Base-by-base conservation (phyloP, 2,113 vertebrate species). In the Vireo altiloquus region DNA sequence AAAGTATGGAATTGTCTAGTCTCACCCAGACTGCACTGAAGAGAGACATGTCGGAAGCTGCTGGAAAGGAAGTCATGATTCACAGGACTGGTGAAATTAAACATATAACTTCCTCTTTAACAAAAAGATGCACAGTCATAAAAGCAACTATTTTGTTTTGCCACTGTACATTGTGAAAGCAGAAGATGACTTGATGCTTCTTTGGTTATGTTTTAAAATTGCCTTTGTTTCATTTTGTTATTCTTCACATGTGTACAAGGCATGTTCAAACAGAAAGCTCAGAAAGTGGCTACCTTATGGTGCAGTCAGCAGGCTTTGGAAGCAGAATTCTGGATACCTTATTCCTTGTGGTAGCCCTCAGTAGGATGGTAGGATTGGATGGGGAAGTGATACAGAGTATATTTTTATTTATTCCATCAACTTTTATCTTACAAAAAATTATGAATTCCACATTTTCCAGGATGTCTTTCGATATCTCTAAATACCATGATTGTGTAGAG, bases 181-280 rank as follows among this genome's bases (percentile, higher is more conserved):
- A 52, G 54, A 76, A 83, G 65, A 82, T 57, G 42, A 57, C 54
- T 91, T 39, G 60, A 27, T 91, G 61, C 13, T 80, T 82, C 66
- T 92, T 88, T 57, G 50, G 57, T 74, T 77, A 31, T 83, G 82
- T 84, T 96, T 95, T 82, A 87, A 61, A 89, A 95, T 94, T 83
- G 46, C 39, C 28, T 39, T 80, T 54, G 37, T 81, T 91, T 79
- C 61, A 40, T 35, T 46, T 40, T 77, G 31, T 68, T 92, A 10
- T 54, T 95, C 33, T 70, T 87, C 3, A 8, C 30, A 46, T 56
- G 19, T 60, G 61, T 74, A 54, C 33, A 46, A 47, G 49, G 25
- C 69, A 5, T 64, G 27, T 75, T 92, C 56, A 78, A 69, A 89
- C 53, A 82, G 24, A 68, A 76, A 74, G 80, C 50, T 83, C 69